Evolutionary conservation across 2,797 vertebrate genomes (phyloP).

Genomic region (Adrianichthys oophorus): DNA sequence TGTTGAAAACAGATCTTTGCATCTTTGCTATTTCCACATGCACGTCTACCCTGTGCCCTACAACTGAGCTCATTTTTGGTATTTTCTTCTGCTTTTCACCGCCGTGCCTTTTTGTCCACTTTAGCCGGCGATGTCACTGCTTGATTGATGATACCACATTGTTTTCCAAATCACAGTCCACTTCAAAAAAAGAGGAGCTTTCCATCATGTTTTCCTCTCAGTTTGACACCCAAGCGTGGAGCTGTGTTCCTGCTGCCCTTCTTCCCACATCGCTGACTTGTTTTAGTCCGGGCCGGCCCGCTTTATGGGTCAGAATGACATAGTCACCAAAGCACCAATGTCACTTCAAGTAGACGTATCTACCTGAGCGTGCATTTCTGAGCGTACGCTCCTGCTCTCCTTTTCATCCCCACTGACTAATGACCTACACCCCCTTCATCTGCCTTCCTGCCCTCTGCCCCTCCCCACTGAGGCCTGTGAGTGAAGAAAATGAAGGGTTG

Average conservation of each 20-base stretch:
- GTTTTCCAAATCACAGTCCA: slow-evolving; percentile 3
- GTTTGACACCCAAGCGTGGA: background rate
- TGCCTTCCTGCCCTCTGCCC: slow-evolving; percentile 27
- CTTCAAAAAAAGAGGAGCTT: slow-evolving; percentile 7
- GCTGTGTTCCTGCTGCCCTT: slow-evolving; percentile 1
- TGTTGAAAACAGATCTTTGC: no score
- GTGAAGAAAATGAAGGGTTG: slow-evolving; percentile 47
- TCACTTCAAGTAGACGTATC: slow-evolving; percentile 17
- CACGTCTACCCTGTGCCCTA: background rate
- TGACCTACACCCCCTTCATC: slow-evolving; percentile 49
- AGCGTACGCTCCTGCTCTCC: slow-evolving; percentile 33
- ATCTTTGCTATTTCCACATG: no score
- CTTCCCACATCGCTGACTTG: background rate
- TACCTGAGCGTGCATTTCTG: slow-evolving; percentile 16
- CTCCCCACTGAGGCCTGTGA: slow-evolving; percentile 17
- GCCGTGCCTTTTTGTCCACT: background rate
- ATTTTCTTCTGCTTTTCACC: background rate
- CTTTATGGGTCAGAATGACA: slow-evolving; percentile 12
- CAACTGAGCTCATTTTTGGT: background rate
- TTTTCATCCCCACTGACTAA: slow-evolving; percentile 59
- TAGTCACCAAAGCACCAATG: slow-evolving; percentile 12
- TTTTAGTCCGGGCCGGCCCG: slow-evolving; percentile 2
- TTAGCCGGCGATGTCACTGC: background rate
- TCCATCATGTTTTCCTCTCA: background rate
- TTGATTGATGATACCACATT: slow-evolving; percentile 9